These are phyloP conservation scores for Limnephilus auricula DNA, from an alignment of 2,888 invertebrate genomes.

Conservation along the genomic window DNA sequence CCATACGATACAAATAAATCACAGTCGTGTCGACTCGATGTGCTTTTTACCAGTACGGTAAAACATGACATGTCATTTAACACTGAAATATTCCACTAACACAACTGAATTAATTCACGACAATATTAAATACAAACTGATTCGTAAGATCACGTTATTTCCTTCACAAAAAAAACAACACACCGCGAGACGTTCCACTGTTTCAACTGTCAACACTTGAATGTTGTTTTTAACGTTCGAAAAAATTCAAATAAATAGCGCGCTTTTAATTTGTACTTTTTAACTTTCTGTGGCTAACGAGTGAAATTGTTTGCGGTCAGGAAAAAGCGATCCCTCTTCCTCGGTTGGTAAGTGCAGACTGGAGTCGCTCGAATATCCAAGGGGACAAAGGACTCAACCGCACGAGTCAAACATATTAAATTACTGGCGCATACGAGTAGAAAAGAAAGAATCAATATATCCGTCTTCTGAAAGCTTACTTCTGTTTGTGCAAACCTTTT, in stretches of 20 bases:
- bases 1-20: constrained; percentile 46
- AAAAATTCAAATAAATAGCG: not conserved
- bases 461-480: not conserved
- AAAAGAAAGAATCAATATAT: not conserved
- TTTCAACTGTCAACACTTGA: not conserved
- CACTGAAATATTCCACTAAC: constrained; percentile 3
- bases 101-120: not conserved
- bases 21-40: constrained; percentile 17
- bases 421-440: constrained; percentile 9
- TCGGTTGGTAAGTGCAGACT: constrained; percentile 58
- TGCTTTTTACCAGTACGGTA: not conserved
- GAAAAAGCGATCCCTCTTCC: constrained; percentile 38
- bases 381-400: constrained; percentile 49
- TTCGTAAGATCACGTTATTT: not conserved
- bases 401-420: not conserved
- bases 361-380: constrained; percentile 49
- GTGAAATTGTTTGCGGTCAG: constrained; percentile 33
- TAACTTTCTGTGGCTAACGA: constrained; percentile 10
- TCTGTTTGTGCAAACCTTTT: not conserved
- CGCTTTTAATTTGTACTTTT: constrained; percentile 8
- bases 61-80: constrained; percentile 1
- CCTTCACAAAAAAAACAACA: not conserved
- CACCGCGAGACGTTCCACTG: not conserved
- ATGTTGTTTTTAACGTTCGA: not conserved
- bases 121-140: not conserved